phyloP scores from a whole-genome alignment of 2,797 vertebrate species.

The Enteromius fasciolatus region DNA sequence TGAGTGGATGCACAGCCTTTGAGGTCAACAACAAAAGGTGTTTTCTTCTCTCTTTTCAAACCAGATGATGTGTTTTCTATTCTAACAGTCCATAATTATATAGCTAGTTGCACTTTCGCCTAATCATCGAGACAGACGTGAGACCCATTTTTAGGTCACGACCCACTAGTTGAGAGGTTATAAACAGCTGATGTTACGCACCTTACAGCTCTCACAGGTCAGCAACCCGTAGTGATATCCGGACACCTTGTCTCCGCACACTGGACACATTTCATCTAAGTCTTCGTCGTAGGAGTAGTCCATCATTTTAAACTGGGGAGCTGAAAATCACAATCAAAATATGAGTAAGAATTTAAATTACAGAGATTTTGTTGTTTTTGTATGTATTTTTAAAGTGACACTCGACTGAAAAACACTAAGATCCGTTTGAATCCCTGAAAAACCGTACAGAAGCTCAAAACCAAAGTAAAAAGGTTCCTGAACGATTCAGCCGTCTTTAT shows the following conservation, averaged over 20 bases:
- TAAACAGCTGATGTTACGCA: conserved; percentile 65
- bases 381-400: neutral
- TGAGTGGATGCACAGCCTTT: neutral
- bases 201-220: conserved; percentile 99
- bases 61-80: neutral
- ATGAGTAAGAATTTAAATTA: neutral
- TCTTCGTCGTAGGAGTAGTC: conserved; percentile 99
- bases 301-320: conserved; percentile 99
- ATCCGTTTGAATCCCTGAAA: neutral
- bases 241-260: conserved; percentile 98
- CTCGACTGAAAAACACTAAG: neutral
- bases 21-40: neutral
- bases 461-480: neutral
- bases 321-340: conserved; percentile 70
- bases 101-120: neutral
- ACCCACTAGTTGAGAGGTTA: conserved; percentile 12
- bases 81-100: neutral
- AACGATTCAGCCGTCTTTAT: neutral
- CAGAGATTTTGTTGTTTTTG: neutral
- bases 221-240: conserved; percentile 98
- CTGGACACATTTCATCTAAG: conserved; percentile 96
- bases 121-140: neutral
- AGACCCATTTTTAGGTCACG: neutral
- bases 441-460: neutral
- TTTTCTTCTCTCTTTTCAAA: neutral